phyloP scores from a whole-genome alignment of 2,797 vertebrate genomes.

The Lepilemur ruficaudatus region DNA sequence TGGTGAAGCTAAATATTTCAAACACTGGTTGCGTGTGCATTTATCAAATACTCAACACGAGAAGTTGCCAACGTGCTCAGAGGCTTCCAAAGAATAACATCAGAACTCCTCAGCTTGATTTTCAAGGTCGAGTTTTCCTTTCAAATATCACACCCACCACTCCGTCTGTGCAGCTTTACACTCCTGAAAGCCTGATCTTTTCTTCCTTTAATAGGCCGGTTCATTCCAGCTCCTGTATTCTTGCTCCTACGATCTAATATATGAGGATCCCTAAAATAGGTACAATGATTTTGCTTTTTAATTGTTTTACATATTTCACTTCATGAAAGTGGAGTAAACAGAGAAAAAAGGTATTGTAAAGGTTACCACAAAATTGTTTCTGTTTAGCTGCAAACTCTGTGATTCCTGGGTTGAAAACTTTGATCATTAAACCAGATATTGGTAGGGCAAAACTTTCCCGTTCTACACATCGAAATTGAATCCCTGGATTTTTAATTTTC shows the following conservation, averaged over 20 bases:
- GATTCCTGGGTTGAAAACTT: neutral
- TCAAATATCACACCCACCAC: neutral
- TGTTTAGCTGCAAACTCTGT: neutral
- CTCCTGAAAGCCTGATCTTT: neutral
- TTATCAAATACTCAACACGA: neutral
- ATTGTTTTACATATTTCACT: neutral
- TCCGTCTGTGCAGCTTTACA: neutral
- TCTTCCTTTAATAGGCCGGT: neutral
- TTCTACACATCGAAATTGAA: neutral
- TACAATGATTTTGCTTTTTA: neutral
- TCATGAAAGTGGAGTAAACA: neutral
- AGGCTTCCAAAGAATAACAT: neutral
- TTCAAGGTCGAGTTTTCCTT: neutral
- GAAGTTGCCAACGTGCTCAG: neutral
- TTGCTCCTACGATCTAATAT: neutral
- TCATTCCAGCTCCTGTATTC: neutral
- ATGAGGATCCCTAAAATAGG: neutral
- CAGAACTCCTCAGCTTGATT: neutral
- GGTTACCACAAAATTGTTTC: neutral
- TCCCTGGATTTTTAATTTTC: neutral
- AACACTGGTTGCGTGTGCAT: neutral
- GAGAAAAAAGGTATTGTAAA: neutral
- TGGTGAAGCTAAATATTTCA: neutral
- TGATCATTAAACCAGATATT: neutral
- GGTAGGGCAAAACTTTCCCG: neutral